Evolutionary conservation across 2,797 vertebrate species (phyloP).

Genomic region (Hybognathus amarus): DNA sequence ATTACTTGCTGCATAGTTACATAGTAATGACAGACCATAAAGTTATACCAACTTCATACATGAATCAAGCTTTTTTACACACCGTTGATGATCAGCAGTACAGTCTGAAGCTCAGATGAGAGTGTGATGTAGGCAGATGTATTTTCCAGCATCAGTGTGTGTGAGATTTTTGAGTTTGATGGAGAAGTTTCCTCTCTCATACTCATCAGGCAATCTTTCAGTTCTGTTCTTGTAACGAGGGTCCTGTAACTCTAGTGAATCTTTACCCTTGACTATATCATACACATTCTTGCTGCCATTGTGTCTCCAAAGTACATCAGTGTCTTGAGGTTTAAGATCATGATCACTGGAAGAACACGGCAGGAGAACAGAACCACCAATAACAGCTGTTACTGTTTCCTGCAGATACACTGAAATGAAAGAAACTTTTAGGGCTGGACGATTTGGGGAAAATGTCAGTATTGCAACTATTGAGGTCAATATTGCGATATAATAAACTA

Average conservation of each 20-base stretch:
- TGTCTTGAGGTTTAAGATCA: not conserved
- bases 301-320: not conserved
- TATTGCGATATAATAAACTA: too few relatives aligned
- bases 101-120: not conserved
- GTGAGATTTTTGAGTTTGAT: not conserved
- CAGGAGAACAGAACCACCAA: not conserved
- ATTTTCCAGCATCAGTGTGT: not conserved
- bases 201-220: not conserved
- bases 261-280: too few relatives aligned
- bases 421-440: too few relatives aligned
- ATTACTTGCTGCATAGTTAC: too few relatives aligned
- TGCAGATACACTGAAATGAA: too few relatives aligned
- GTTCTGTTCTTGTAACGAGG: not conserved
- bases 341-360: not conserved
- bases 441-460: too few relatives aligned
- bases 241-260: too few relatives aligned
- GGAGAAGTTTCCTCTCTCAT: constrained; percentile 13
- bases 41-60: not conserved
- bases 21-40: not conserved
- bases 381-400: too few relatives aligned
- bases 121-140: not conserved
- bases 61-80: not conserved
- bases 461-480: too few relatives aligned
- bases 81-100: not conserved
- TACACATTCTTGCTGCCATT: not conserved